These are phyloP conservation scores for Uropsilus gracilis DNA, from an alignment of 2,113 vertebrate genomes.

Conservation along the genomic window DNA sequence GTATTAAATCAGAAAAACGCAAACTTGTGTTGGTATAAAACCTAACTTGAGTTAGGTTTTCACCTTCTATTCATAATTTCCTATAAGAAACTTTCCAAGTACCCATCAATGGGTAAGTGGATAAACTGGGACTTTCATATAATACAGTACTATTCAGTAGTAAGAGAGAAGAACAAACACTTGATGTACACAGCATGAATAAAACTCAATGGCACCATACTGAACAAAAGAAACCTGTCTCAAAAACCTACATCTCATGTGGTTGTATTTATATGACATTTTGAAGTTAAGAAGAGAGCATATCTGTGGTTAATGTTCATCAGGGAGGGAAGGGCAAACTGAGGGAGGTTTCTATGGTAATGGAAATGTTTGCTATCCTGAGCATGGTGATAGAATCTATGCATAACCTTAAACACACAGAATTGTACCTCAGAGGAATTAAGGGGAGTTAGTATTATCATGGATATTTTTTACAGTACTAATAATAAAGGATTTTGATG, in stretches of 20 bases:
- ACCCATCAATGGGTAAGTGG: background rate
- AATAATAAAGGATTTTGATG: background rate
- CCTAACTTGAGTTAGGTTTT: background rate
- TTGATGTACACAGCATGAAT: background rate
- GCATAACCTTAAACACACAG: background rate
- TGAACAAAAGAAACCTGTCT: background rate
- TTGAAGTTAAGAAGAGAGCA: background rate
- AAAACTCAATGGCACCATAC: background rate
- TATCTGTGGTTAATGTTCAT: background rate
- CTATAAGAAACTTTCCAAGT: background rate
- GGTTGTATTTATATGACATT: background rate
- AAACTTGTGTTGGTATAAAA: background rate
- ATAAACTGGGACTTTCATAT: background rate
- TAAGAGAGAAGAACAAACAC: background rate
- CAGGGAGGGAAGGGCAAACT: background rate
- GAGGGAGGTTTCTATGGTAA: background rate
- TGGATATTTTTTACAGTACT: background rate
- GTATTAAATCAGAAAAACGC: background rate
- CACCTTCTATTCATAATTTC: background rate
- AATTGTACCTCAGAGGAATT: background rate
- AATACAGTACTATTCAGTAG: background rate
- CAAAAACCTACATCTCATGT: background rate
- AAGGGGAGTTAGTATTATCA: background rate
- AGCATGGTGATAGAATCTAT: background rate
- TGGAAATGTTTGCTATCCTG: background rate